Evolutionary conservation across 1,140 invertebrate genomes (phyloP).

Genomic region (Halotydeus destructor): DNA sequence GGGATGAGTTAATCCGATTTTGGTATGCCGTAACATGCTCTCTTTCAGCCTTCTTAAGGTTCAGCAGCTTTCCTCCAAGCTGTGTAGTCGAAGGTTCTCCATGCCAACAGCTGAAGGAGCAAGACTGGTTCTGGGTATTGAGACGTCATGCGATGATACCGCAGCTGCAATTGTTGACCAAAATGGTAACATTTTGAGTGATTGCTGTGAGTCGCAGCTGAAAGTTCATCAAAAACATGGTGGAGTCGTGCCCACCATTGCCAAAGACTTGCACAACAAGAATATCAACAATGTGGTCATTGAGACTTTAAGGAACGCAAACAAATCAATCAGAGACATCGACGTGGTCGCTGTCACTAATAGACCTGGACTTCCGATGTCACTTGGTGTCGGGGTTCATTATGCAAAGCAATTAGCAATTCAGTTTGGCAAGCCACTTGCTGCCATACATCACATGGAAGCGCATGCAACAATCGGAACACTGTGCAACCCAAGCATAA

Average conservation of each 20-base stretch:
- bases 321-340: constrained; percentile 34
- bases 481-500: constrained; percentile 29
- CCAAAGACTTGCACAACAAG: constrained; percentile 51
- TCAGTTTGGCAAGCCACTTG: constrained; percentile 52
- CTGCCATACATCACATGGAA: constrained; percentile 96
- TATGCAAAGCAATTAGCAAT: constrained; percentile 59
- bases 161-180: constrained; percentile 63
- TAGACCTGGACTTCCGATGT: constrained; percentile 60
- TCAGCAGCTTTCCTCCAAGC: too few species aligned
- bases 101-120: too few species aligned
- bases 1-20: too few species aligned
- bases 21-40: too few species aligned
- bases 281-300: constrained; percentile 53
- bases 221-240: constrained; percentile 51
- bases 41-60: too few species aligned
- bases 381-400: constrained; percentile 52
- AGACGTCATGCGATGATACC: constrained; percentile 97
- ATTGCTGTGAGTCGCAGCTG: constrained; percentile 53
- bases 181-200: constrained; percentile 46
- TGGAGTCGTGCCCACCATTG: constrained; percentile 70
- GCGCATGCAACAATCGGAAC: constrained; percentile 73
- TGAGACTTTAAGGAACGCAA: constrained; percentile 39
- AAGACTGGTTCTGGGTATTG: constrained; percentile 54
- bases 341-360: constrained; percentile 77
- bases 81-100: too few species aligned